Base-by-base conservation (phyloP, 2,888 invertebrate genomes). In the Drosophila vallismaia region DNA sequence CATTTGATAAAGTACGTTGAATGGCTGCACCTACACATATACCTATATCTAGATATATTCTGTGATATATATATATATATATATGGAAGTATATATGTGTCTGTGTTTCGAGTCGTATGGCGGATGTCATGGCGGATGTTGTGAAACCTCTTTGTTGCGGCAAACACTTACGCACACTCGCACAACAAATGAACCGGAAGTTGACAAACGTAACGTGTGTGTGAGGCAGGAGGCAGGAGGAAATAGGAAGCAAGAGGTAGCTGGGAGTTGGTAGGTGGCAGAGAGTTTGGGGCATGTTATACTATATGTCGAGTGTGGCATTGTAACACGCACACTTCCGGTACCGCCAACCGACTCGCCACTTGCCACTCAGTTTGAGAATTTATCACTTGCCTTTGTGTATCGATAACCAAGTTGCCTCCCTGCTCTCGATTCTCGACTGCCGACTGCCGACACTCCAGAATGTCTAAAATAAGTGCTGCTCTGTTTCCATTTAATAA, bases 261-360 rank as follows among this genome's bases (percentile, higher is more conserved):
- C 14, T 14, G 14, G 14, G 1, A 14, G 14, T 1, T 14, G 14
- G 1, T 14, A 14, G 14, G 14, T 14, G 14, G 3, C 10, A 10
- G 33, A 4, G 33, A n/a, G 33, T n/a, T 10, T 33, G 33, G 1
- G 33, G n/a, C 33, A 40, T 40, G 40, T 40, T 40, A 12, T 14
- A 40, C 40, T 14, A 40, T 12, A 42, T 36, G 66, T 53, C 69
- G 57, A 57, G 52, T 68, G 57, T 64, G 68, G 74, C 73, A 75
- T 82, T 78, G 80, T 75, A 68, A 67, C 58, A 82, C 74, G 75
- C 74, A 81, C 76, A 77, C 81, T 79, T 79, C 86, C 83, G 86
- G 71, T 70, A 50, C 40, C 48, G 29, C 26, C 38, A 9, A 44
- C 36, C 57, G 44, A 54, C 69, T 31, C 66, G 56, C 48, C 58